Base-by-base conservation (phyloP, 2,888 invertebrate species). In the Hyles lineata region DNA sequence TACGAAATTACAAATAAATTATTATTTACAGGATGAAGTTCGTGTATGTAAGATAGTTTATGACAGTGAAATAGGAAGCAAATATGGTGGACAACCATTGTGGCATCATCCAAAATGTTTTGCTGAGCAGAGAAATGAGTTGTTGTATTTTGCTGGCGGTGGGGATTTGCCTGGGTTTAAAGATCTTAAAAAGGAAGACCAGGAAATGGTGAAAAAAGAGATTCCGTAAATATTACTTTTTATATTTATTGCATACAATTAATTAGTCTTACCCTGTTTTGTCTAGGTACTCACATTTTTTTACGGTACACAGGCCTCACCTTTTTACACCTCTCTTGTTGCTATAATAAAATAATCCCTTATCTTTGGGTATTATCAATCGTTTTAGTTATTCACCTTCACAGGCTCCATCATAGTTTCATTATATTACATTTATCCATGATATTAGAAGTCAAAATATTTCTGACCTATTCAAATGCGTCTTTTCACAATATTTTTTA, bases 41-140 rank as follows among this genome's bases (percentile, higher is more conserved):
- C 95, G 98, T 69, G 95, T 99, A 70, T 96, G 97, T 1, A 98
- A 98, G 89, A 97, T 97, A 78, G 98, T 98, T 79, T 98, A 95
- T 90, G 97, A 98, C 74, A 96, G 96, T 70, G 97, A 98, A 81
- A 94, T 97, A 25, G 98, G 97, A 0, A 96, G 95, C 83, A 96
- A 96, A 87, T 98, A 96, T 89, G 98, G 98, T 0, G 98, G 98
- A 0, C 96, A 97, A 82, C 96, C 98, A 74, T 93, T 96, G 71
- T 99, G 99, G 99, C 97, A 99, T 89, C 99, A 99, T 90, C 89
- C 98, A 3, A 97, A 97, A 75, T 99, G 99, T 87, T 99, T 99
- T 92, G 96, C 96, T 0, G 96, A 97, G 83, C 82, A 90, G 0
- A 95, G 98, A 59, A 95, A 95, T 25, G 96, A 97, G 11, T 89